Percentiles rank a stretch among this genome's conserved stretches.
These are phyloP conservation scores for Zosterops borbonicus DNA, from an alignment of 2,113 vertebrate genomes.

Conservation along the genomic window DNA sequence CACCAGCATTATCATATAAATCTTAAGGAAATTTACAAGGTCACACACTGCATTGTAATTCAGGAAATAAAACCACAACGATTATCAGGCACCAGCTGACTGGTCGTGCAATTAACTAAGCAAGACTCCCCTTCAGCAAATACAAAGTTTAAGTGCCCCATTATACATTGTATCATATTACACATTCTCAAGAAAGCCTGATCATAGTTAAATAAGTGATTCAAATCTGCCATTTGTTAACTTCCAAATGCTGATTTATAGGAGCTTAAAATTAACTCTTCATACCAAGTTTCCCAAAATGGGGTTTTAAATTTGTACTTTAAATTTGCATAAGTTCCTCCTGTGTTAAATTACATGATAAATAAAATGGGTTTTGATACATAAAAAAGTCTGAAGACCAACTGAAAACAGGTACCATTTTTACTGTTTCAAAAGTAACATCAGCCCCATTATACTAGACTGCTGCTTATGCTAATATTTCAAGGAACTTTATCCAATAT, in stretches of 20 bases:
- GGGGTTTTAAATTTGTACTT: not conserved
- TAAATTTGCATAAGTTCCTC: not conserved
- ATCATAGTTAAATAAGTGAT: not conserved
- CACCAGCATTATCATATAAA: not conserved
- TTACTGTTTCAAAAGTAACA: not conserved
- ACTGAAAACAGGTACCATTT: not conserved
- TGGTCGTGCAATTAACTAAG: not conserved
- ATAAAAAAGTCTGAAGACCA: not conserved
- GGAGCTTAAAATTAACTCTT: not conserved
- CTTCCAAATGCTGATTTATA: not conserved
- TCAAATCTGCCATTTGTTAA: conserved; percentile 18
- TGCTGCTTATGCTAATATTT: not conserved
- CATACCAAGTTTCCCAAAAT: not conserved
- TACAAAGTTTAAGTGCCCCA: not conserved
- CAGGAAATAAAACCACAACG: not conserved
- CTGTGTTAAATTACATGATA: not conserved
- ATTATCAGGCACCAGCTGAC: not conserved
- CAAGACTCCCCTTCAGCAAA: not conserved
- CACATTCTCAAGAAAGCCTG: not conserved
- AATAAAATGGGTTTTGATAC: not conserved
- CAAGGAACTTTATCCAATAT: not conserved
- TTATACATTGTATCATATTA: not conserved
- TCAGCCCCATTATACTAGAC: not conserved
- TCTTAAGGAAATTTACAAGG: not conserved
- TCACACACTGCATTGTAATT: not conserved